Conservation (phyloP, 2,113 vertebrate species). For the Nymphicus hollandicus region DNA sequence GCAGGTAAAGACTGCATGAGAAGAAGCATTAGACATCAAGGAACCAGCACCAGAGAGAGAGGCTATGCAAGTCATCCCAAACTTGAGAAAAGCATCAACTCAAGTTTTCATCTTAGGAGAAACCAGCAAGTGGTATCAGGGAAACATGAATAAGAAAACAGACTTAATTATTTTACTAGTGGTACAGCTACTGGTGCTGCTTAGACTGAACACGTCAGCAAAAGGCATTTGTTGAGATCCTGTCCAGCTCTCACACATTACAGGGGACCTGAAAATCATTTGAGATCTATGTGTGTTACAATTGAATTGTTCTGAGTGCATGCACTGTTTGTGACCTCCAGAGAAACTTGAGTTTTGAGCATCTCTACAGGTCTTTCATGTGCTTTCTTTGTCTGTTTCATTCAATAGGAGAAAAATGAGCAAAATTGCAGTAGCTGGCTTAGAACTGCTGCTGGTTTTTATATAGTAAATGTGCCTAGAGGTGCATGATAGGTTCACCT, state of each 20-base stretch:
- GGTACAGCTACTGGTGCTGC: background rate
- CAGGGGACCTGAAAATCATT: background rate
- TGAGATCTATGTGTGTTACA: background rate
- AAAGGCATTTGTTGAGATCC: background rate
- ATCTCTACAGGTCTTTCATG: background rate
- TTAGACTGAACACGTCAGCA: background rate
- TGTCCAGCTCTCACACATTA: background rate
- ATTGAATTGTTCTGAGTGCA: background rate
- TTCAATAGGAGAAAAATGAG: background rate
- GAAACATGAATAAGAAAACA: background rate
- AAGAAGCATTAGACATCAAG: background rate
- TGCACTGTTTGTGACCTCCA: background rate
- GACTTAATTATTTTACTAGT: background rate
- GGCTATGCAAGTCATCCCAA: background rate
- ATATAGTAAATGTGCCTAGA: constrained; percentile 48
- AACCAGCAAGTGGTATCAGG: background rate
- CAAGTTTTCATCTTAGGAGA: background rate
- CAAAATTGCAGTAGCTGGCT: background rate
- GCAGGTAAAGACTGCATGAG: background rate
- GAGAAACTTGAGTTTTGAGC: background rate
- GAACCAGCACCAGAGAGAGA: background rate
- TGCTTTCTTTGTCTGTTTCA: background rate
- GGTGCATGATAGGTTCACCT: constrained; percentile 53
- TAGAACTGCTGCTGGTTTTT: background rate
- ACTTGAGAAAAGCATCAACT: background rate